Percentiles rank a stretch among this genome's conserved stretches.
phyloP scores from a whole-genome alignment of 2,888 invertebrate species.

The Drosophila prolongata region DNA sequence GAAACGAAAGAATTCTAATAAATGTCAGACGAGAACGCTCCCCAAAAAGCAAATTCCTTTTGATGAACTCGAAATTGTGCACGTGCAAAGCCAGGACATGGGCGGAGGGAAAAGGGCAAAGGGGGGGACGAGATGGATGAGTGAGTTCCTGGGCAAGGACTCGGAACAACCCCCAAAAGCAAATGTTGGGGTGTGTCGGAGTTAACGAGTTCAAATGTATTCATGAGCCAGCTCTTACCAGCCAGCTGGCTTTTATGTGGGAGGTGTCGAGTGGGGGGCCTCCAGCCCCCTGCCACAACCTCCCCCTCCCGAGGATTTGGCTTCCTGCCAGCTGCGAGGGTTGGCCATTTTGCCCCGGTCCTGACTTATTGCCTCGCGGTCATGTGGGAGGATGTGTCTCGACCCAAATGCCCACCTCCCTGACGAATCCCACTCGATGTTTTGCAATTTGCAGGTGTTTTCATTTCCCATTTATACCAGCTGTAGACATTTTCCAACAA shows the following conservation, averaged over 20 bases:
- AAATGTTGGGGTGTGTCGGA: constrained; percentile 74
- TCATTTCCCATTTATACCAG: constrained; percentile 49
- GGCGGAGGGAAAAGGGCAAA: constrained; percentile 9
- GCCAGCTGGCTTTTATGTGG: constrained; percentile 46
- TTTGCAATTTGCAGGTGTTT: constrained; percentile 78
- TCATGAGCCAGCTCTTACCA: constrained; percentile 81
- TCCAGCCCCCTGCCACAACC: constrained; percentile 15
- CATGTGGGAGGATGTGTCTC: constrained; percentile 37
- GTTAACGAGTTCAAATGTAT: constrained; percentile 84
- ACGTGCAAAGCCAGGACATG: constrained; percentile 79
- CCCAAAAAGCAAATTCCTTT: constrained; percentile 74
- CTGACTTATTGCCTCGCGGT: constrained; percentile 72
- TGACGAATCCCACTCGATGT: constrained; percentile 67
- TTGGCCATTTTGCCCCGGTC: constrained; percentile 27
- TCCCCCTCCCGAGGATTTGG: constrained; percentile 12
- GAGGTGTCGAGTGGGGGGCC: constrained; percentile 41
- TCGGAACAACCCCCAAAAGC: constrained; percentile 78
- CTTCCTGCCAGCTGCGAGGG: constrained; percentile 71
- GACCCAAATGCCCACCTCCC: constrained; percentile 12
- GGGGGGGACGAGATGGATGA: constrained; percentile 41
- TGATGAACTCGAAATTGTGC: constrained; percentile 81
- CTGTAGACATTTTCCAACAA: constrained; percentile 54
- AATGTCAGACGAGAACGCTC: constrained; percentile 68
- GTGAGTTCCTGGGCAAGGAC: constrained; percentile 37
- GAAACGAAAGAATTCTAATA: constrained; percentile 73